Conservation (phyloP, 2,797 vertebrate species). For the Etheostoma perlongum region DNA sequence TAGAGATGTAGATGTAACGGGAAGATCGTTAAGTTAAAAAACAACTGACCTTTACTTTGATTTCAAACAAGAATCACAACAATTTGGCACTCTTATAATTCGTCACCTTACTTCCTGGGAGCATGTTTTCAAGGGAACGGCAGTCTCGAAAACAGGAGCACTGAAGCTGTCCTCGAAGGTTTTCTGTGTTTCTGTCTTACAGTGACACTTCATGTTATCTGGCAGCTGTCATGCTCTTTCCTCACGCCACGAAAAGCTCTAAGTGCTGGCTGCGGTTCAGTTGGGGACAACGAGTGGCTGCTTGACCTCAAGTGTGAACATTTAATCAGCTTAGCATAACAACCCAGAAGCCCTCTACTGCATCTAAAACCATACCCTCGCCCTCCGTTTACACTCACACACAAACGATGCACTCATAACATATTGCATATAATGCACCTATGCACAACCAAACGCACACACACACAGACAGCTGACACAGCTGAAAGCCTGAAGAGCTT, state of each 20-base stretch:
- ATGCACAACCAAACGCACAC: not conserved
- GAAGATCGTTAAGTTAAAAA: no score
- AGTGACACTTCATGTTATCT: not conserved
- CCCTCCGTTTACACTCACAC: slow-evolving; percentile 1
- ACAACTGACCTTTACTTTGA: no score
- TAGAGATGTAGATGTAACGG: no score
- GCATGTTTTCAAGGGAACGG: no score
- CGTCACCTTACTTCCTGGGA: no score
- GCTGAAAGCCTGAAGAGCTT: slow-evolving; percentile 63
- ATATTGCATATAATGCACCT: slow-evolving; percentile 18
- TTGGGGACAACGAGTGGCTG: slow-evolving; percentile 39
- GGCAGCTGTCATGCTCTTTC: not conserved
- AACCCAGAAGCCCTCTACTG: slow-evolving; percentile 35
- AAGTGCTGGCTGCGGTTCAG: slow-evolving; percentile 46
- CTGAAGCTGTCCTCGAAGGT: no score
- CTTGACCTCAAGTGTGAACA: slow-evolving; percentile 57
- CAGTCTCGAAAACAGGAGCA: no score
- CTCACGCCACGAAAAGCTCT: slow-evolving; percentile 8
- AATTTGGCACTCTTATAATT: no score
- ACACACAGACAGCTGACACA: slow-evolving; percentile 52
- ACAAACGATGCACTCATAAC: slow-evolving; percentile 16
- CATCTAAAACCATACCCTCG: slow-evolving; percentile 44
- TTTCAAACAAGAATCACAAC: no score
- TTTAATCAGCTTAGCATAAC: slow-evolving; percentile 66
- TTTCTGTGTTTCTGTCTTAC: no score